A percentile compares a stretch with the other conserved stretches of the same genome.
These are phyloP conservation scores for Drosophila conformis DNA, from an alignment of 2,888 invertebrate genomes.

Conservation along the genomic window DNA sequence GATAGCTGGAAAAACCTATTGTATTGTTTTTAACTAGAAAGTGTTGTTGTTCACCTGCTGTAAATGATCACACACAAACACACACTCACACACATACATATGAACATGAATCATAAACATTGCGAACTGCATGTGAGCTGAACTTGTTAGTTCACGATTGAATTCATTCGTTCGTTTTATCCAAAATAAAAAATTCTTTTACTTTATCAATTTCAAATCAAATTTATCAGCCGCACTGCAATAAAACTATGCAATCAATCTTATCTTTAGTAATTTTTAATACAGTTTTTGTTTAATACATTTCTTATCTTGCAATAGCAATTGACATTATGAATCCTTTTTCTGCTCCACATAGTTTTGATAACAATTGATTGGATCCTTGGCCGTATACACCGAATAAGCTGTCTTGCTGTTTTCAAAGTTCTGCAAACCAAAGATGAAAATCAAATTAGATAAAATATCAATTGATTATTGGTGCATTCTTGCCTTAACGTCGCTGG, in stretches of 20 bases:
- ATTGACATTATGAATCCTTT: slow-evolving; percentile 39
- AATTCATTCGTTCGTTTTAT: slow-evolving; percentile 7
- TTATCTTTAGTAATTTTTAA: background rate
- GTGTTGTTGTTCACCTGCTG: slow-evolving; percentile 52
- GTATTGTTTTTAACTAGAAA: slow-evolving; percentile 46
- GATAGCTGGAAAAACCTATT: slow-evolving; percentile 12
- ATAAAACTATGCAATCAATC: background rate
- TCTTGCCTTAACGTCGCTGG: slow-evolving; percentile 76
- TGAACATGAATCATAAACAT: slow-evolving; percentile 35
- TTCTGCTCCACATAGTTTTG: slow-evolving; percentile 69
- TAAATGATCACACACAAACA: slow-evolving; percentile 8
- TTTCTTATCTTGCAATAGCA: background rate
- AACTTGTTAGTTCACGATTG: slow-evolving; percentile 38
- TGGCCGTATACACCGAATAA: slow-evolving; percentile 69
- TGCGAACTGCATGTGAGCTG: slow-evolving; percentile 28
- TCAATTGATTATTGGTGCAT: background rate
- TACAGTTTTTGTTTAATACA: slow-evolving; percentile 1
- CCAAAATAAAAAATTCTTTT: background rate
- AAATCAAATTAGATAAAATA: background rate
- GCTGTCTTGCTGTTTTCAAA: slow-evolving; percentile 72
- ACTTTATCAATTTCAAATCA: too few relatives aligned
- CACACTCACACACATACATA: background rate
- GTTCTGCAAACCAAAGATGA: slow-evolving; percentile 67
- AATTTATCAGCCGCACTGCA: background rate
- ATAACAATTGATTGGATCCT: slow-evolving; percentile 83